A percentile compares a stretch with the other conserved stretches of the same genome.
Conservation (phyloP, 2,113 vertebrate species). For the Fukomys damarensis region DNA sequence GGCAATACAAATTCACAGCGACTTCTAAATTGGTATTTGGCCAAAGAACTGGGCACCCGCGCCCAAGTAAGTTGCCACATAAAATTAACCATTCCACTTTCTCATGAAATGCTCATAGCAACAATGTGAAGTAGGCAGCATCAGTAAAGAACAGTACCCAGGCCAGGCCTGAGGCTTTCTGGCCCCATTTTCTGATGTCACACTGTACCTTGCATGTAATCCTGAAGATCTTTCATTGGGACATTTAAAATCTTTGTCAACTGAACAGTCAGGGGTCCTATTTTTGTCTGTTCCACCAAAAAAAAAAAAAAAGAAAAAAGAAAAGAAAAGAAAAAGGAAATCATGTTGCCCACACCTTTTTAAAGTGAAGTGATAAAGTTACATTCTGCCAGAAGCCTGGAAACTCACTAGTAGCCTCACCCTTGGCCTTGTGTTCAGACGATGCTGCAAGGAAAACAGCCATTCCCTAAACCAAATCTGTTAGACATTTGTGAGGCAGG, state of each 20-base stretch:
- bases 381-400: background rate
- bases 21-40: background rate
- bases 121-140: rapidly evolving
- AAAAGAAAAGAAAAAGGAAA: background rate
- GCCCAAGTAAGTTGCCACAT: background rate
- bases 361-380: background rate
- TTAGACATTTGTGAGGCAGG: background rate
- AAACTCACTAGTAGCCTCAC: background rate
- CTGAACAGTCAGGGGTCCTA: background rate
- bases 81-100: background rate
- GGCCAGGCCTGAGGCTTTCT: background rate
- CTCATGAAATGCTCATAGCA: background rate
- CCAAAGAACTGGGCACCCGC: background rate
- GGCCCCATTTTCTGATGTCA: background rate
- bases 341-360: background rate
- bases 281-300: background rate
- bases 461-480: background rate
- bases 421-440: background rate
- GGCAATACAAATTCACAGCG: background rate
- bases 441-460: background rate
- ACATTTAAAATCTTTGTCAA: background rate
- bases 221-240: background rate
- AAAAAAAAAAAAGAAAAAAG: no score
- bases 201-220: background rate
- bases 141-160: rapidly evolving